A percentile compares a stretch with the other conserved stretches of the same genome.
These are phyloP conservation scores for Nestor notabilis DNA, from an alignment of 2,113 vertebrate species.

Conservation along the genomic window DNA sequence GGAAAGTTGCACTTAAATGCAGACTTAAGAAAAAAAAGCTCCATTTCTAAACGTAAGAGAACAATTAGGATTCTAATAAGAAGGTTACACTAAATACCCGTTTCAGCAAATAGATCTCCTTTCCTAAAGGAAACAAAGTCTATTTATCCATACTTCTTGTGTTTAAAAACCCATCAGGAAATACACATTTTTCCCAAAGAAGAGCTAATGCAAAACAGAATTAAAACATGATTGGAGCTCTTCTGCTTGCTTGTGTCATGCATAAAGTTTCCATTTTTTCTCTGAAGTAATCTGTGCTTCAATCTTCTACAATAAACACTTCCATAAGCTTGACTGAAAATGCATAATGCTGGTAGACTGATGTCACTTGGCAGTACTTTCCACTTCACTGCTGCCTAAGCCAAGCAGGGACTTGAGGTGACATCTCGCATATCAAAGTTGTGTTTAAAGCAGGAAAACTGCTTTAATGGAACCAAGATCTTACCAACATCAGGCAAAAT, in stretches of 20 bases:
- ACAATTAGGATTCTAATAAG: background rate
- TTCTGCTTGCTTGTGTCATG: background rate
- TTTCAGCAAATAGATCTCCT: background rate
- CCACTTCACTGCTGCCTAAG: background rate
- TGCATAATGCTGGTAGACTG: background rate
- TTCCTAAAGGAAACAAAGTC: background rate
- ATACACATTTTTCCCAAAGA: background rate
- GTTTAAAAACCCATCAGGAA: background rate
- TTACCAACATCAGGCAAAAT: background rate
- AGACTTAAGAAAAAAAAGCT: background rate
- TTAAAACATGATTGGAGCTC: background rate
- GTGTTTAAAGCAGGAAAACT: background rate
- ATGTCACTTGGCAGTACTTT: background rate
- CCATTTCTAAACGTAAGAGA: background rate
- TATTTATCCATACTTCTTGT: background rate
- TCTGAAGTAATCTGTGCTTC: background rate
- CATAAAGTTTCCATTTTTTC: background rate
- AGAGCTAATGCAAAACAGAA: background rate
- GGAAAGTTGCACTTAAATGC: background rate
- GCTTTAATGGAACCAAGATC: background rate
- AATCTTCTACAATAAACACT: background rate
- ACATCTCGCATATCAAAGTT: rapidly evolving
- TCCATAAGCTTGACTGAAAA: background rate
- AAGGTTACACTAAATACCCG: background rate
- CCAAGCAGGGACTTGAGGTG: background rate